A percentile compares a stretch with the other conserved stretches of the same genome.
Conservation (phyloP, 2,113 vertebrate genomes). For the Apeltes quadracus region DNA sequence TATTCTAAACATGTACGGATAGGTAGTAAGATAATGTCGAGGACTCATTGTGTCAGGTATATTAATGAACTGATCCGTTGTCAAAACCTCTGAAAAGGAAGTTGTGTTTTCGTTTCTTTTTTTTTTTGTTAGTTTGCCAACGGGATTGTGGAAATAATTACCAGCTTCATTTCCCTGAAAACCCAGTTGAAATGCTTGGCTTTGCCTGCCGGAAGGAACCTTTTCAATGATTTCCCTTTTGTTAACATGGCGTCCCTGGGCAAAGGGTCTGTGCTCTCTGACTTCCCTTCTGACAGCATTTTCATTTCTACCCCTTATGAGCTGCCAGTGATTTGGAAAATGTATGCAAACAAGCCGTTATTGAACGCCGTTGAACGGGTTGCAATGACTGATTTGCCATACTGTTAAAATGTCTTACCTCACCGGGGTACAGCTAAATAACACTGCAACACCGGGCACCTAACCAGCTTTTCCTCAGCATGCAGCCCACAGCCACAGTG, state of each 20-base stretch:
- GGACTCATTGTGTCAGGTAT: neutral
- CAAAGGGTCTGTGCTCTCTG: neutral
- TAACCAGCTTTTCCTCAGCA: conserved; percentile 52
- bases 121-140: neutral
- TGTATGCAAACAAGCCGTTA: conserved; percentile 27
- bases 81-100: neutral
- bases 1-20: too few relatives aligned
- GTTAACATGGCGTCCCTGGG: neutral
- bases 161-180: neutral
- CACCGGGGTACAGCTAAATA: conserved; percentile 40
- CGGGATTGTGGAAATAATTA: too few relatives aligned
- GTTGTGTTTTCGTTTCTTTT: neutral
- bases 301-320: conserved; percentile 3
- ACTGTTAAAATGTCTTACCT: conserved; percentile 47
- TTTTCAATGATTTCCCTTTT: neutral
- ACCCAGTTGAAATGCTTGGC: neutral
- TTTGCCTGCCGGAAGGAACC: neutral
- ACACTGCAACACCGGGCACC: conserved; percentile 19
- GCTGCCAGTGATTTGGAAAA: conserved; percentile 22
- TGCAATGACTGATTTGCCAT: conserved; percentile 45
- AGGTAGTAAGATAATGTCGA: neutral
- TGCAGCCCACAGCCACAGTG: conserved; percentile 28
- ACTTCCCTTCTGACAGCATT: conserved; percentile 8
- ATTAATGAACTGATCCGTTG: conserved; percentile 15
- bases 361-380: conserved; percentile 17